A percentile compares a stretch with the other conserved stretches of the same genome.
These are phyloP conservation scores for Agonopterix alstromeriana DNA, from an alignment of 2,888 invertebrate species.

Conservation along the genomic window DNA sequence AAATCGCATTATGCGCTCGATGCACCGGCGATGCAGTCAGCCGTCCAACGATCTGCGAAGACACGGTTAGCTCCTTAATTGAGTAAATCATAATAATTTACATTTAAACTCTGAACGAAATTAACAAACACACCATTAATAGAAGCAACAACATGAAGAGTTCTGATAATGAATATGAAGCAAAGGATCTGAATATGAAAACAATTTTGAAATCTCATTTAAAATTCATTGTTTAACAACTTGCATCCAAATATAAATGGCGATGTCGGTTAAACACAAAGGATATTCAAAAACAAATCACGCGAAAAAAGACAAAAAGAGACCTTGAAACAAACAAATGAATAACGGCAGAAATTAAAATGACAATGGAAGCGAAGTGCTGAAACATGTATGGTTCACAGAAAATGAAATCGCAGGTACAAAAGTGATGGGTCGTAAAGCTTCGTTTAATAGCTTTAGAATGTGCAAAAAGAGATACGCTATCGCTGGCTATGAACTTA, in stretches of 20 bases:
- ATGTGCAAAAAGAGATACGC: slow-evolving; percentile 28
- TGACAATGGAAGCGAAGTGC: slow-evolving; percentile 19
- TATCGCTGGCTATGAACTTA: slow-evolving; percentile 8
- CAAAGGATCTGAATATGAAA: too few relatives aligned
- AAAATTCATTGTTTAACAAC: neutral
- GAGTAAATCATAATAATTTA: too few relatives aligned
- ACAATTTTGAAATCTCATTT: neutral
- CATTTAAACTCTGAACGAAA: too few relatives aligned
- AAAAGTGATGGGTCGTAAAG: slow-evolving; percentile 35
- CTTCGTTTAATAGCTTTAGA: slow-evolving; percentile 19
- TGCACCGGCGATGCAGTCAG: slow-evolving; percentile 20
- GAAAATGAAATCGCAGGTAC: slow-evolving; percentile 27
- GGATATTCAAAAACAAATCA: neutral
- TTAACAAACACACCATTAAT: too few relatives aligned
- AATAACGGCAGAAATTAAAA: slow-evolving; percentile 17
- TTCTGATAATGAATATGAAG: too few relatives aligned
- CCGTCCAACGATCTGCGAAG: neutral
- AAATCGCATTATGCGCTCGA: slow-evolving; percentile 56
- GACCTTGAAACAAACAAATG: slow-evolving; percentile 17
- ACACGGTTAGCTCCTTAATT: too few relatives aligned
- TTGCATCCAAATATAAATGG: neutral
- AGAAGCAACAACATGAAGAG: too few relatives aligned
- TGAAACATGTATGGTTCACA: slow-evolving; percentile 16
- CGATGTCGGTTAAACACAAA: slow-evolving; percentile 7
- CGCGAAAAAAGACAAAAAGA: slow-evolving; percentile 2